Evolutionary conservation across 2,113 vertebrate species (phyloP).

Genomic region (Brevimyrus niger): DNA sequence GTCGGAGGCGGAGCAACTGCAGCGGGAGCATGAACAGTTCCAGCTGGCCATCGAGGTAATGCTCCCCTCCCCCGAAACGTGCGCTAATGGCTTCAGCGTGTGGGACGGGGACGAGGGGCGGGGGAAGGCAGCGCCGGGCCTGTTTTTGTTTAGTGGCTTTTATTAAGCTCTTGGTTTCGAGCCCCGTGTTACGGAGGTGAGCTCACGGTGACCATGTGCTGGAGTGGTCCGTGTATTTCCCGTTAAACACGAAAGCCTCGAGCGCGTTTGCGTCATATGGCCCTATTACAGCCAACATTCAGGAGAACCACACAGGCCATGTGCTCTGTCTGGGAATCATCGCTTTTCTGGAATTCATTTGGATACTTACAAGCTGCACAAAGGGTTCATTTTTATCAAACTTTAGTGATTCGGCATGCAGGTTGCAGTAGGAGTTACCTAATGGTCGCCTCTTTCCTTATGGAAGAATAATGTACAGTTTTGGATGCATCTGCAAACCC

Average conservation of each 20-base stretch:
- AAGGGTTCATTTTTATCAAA: background rate
- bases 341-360: slow-evolving; percentile 26
- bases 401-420: slow-evolving; percentile 29
- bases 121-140: background rate
- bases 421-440: slow-evolving; percentile 19
- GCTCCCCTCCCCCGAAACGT: background rate
- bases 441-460: slow-evolving; percentile 18
- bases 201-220: background rate
- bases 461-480: slow-evolving; percentile 6
- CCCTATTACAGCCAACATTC: background rate
- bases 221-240: background rate
- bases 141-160: slow-evolving; percentile 21
- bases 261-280: background rate
- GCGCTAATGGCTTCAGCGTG: slow-evolving; percentile 26
- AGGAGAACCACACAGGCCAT: background rate
- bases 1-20: slow-evolving; percentile 94
- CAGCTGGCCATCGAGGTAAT: slow-evolving; percentile 87
- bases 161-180: background rate
- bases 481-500: background rate
- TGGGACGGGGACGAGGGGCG: background rate
- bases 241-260: background rate
- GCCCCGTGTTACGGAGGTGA: background rate
- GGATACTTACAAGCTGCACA: background rate
- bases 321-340: slow-evolving; percentile 2
- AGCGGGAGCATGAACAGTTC: slow-evolving; percentile 95